A percentile compares a stretch with the other conserved stretches of the same genome.
Evolutionary conservation across 2,113 vertebrate genomes (phyloP).

Genomic region (Circaetus gallicus): DNA sequence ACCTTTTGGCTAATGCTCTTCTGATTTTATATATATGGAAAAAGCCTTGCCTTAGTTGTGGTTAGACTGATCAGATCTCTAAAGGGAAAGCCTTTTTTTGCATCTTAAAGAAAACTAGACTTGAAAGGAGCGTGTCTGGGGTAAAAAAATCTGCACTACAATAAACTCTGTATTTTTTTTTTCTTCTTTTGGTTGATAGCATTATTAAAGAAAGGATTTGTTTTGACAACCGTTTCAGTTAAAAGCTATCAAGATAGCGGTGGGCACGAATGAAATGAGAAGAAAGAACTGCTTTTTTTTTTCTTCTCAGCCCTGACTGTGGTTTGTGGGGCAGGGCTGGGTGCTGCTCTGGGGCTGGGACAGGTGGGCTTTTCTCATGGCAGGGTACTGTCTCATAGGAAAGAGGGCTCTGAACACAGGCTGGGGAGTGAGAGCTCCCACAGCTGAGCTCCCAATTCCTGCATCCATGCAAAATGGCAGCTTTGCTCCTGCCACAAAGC

Average conservation of each 20-base stretch:
- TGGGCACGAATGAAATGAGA: fast-evolving
- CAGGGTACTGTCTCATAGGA: not conserved
- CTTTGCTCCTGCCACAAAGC: not conserved
- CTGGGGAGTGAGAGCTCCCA: not conserved
- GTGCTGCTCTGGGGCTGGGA: not conserved
- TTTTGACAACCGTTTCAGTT: not conserved
- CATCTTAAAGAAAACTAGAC: not conserved
- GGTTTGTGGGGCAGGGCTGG: not conserved
- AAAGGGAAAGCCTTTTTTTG: not conserved
- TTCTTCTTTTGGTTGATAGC: not conserved
- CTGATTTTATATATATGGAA: not conserved
- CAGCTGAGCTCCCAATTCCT: not conserved
- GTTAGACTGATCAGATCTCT: not conserved
- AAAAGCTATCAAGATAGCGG: not conserved
- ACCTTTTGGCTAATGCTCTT: slow-evolving; percentile 15
- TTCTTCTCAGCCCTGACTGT: not conserved
- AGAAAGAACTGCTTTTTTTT: not conserved
- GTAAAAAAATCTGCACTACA: not conserved
- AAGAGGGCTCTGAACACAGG: not conserved
- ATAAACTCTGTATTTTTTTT: not conserved
- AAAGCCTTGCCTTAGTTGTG: not conserved
- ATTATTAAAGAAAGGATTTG: slow-evolving; percentile 18
- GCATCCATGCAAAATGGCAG: not conserved
- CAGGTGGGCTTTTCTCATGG: not conserved
- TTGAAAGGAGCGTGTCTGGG: not conserved